phyloP scores from a whole-genome alignment of 2,888 invertebrate species.

The Dolichomitus sp. region DNA sequence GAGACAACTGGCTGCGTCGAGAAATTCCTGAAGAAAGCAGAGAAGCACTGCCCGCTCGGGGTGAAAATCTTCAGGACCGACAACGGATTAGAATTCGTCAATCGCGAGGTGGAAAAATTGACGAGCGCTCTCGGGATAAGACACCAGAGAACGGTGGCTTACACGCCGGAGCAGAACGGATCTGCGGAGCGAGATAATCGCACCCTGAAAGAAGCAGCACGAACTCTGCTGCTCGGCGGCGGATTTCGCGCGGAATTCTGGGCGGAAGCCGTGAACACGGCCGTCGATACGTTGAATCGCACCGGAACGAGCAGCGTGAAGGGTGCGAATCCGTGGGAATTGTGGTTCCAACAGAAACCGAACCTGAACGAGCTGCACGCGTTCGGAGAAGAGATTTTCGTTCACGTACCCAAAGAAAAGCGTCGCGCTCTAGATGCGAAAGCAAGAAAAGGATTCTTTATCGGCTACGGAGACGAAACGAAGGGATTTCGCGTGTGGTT shows the following conservation, averaged over 20 bases:
- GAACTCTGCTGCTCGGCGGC: constrained; percentile 42
- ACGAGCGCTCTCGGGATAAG: constrained; percentile 6
- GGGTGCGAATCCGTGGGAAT: constrained; percentile 16
- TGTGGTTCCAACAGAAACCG: constrained; percentile 28
- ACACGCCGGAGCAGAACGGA: constrained; percentile 59
- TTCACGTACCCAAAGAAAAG: constrained; percentile 34
- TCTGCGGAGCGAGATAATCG: constrained; percentile 50
- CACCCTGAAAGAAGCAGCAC: constrained; percentile 50
- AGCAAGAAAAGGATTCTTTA: constrained; percentile 17
- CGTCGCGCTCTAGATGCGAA: constrained; percentile 21
- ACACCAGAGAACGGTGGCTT: constrained; percentile 47
- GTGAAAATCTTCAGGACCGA: constrained; percentile 33
- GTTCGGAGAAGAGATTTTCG: constrained; percentile 33
- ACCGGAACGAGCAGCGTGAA: constrained; percentile 26
- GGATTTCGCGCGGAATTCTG: constrained; percentile 37
- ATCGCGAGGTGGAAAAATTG: background rate
- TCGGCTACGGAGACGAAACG: constrained; percentile 41
- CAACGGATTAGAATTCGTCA: constrained; percentile 8
- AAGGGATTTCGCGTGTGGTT: constrained; percentile 38
- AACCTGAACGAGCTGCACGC: constrained; percentile 11
- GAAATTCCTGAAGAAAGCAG: constrained; percentile 40
- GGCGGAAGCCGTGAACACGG: constrained; percentile 55
- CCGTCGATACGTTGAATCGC: constrained; percentile 43
- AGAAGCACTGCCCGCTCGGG: constrained; percentile 42
- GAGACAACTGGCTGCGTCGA: constrained; percentile 31